Evolutionary conservation across 2,113 vertebrate species (phyloP).

Genomic region (Zonotrichia leucophrys): DNA sequence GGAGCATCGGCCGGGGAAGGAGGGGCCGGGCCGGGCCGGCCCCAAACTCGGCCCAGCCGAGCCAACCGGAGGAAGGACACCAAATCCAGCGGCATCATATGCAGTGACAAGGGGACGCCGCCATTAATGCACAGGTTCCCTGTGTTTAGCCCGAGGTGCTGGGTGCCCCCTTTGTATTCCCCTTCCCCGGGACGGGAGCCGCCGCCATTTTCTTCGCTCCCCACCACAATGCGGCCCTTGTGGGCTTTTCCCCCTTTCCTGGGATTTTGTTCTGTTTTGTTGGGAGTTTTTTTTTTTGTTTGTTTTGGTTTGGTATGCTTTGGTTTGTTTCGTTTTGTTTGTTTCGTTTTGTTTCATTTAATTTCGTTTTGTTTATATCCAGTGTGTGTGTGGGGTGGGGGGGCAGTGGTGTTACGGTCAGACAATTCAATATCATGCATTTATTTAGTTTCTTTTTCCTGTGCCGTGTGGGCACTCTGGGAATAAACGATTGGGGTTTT

Average conservation of each 20-base stretch:
- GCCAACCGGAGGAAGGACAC: rapidly evolving
- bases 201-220: background rate
- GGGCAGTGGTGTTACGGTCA: too few relatives aligned
- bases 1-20: background rate
- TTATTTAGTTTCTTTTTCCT: background rate
- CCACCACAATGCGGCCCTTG: background rate
- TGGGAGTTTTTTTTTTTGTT: background rate
- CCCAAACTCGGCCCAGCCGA: background rate
- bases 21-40: background rate
- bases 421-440: background rate
- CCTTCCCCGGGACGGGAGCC: background rate
- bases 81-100: rapidly evolving
- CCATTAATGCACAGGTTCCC: background rate
- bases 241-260: background rate
- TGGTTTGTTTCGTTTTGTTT: background rate
- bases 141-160: too few relatives aligned
- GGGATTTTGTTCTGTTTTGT: background rate
- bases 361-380: background rate
- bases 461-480: background rate
- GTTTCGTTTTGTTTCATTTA: background rate
- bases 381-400: too few relatives aligned
- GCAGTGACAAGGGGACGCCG: background rate
- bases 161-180: background rate
- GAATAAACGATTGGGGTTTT: background rate
- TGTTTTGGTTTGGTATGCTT: too few relatives aligned